Percentiles rank a stretch among this genome's conserved stretches.
phyloP scores from a whole-genome alignment of 2,113 vertebrate genomes.

The Menura novaehollandiae region DNA sequence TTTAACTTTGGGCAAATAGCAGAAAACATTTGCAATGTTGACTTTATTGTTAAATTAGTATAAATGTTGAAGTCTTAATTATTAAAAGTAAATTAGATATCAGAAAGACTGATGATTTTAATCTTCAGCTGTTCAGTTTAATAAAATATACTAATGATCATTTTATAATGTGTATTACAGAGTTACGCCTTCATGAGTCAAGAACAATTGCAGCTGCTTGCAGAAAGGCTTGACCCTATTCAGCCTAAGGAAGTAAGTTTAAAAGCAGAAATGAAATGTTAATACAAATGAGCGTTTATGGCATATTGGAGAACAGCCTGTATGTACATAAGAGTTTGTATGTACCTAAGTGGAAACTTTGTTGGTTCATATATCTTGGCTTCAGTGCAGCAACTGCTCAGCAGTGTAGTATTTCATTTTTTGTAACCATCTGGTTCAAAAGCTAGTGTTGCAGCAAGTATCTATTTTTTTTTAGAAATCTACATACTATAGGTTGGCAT shows the following conservation, averaged over 20 bases:
- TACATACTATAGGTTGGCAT: background rate
- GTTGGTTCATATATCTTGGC: background rate
- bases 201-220: constrained; percentile 88
- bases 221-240: constrained; percentile 83
- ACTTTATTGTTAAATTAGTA: background rate
- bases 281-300: background rate
- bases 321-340: background rate
- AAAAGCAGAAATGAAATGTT: background rate
- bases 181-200: constrained; percentile 92
- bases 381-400: background rate
- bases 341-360: background rate
- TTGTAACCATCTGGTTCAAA: background rate
- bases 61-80: constrained; percentile 3
- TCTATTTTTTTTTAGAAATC: background rate
- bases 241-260: constrained; percentile 87
- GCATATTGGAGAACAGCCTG: background rate
- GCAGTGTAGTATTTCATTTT: background rate
- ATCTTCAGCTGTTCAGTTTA: background rate
- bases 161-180: constrained; percentile 71
- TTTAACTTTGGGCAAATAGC: background rate
- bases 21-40: background rate
- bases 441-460: background rate
- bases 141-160: background rate
- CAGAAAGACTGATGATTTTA: constrained; percentile 16
- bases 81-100: background rate